A percentile compares a stretch with the other conserved stretches of the same genome.
phyloP scores from a whole-genome alignment of 2,888 invertebrate species.

The Troides aeacus region DNA sequence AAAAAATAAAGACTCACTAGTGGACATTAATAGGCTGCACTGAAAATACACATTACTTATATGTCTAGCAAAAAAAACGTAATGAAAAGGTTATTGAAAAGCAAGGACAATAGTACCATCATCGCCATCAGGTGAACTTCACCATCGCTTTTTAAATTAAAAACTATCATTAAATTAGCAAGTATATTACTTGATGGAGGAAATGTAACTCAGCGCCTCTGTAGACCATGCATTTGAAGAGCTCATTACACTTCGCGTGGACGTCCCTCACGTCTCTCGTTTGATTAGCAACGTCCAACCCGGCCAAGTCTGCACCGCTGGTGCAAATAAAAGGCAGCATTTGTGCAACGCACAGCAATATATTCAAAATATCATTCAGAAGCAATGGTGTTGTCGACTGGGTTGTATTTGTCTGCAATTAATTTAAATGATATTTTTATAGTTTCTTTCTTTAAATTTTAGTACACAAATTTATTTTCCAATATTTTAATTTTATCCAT shows the following conservation, averaged over 20 bases:
- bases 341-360: constrained; percentile 87
- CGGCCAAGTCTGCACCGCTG: constrained; percentile 81
- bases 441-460: not conserved
- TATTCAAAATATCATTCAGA: constrained; percentile 87
- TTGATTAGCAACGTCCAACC: constrained; percentile 78
- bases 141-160: not conserved
- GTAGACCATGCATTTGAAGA: constrained; percentile 86
- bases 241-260: constrained; percentile 90
- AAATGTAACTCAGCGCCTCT: constrained; percentile 87
- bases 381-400: constrained; percentile 74
- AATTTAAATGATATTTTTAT: constrained; percentile 8
- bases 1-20: too few species aligned
- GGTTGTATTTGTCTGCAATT: constrained; percentile 82
- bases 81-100: too few species aligned
- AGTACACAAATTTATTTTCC: not conserved
- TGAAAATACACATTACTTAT: too few species aligned
- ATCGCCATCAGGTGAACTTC: too few species aligned
- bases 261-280: constrained; percentile 88
- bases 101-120: too few species aligned
- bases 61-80: too few species aligned
- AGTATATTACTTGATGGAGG: constrained; percentile 85
- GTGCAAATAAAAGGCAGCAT: constrained; percentile 85
- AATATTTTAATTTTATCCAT: not conserved
- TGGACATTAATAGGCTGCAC: too few species aligned
- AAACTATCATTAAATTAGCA: not conserved